phyloP scores from a whole-genome alignment of 2,888 invertebrate genomes.

The Dinocampus coccinellae region DNA sequence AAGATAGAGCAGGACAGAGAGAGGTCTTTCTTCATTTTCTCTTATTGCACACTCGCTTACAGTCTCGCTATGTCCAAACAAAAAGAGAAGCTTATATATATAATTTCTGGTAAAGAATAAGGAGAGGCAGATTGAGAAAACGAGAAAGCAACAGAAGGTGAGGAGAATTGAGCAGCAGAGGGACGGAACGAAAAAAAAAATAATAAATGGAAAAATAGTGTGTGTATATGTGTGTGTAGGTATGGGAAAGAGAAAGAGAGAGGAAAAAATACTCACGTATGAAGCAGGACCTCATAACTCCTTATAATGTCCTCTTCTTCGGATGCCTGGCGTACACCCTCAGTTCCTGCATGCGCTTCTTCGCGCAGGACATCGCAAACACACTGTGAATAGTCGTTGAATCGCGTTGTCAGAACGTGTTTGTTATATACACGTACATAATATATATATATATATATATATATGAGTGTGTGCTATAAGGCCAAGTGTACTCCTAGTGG shows the following conservation, averaged over 20 bases:
- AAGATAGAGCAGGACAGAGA: no score
- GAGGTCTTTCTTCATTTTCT: no score
- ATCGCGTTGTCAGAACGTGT: conserved; percentile 12
- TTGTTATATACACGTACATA: conserved; percentile 20
- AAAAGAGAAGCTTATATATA: conserved; percentile 21
- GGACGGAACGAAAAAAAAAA: conserved; percentile 26
- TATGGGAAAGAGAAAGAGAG: conserved; percentile 47
- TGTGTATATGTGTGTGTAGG: no score
- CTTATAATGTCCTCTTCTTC: conserved; percentile 68
- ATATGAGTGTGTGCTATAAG: conserved; percentile 56
- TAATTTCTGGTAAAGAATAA: conserved; percentile 19
- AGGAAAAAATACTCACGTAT: conserved; percentile 65
- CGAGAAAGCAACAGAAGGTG: conserved; percentile 30
- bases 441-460: conserved; percentile 26
- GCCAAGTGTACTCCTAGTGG: conserved; percentile 49
- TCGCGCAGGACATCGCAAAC: conserved; percentile 56
- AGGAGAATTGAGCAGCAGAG: background rate
- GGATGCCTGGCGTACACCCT: conserved; percentile 66
- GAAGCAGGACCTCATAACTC: conserved; percentile 68
- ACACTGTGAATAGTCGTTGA: conserved; percentile 38
- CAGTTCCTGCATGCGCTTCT: conserved; percentile 54
- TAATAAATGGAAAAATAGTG: no score
- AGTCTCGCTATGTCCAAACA: conserved; percentile 35
- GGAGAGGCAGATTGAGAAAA: conserved; percentile 40
- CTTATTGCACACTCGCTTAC: background rate